Evolutionary conservation across 2,113 vertebrate genomes (phyloP), one percentile per base, ranked within the genome.

Genomic region (Ammodytes marinus): DNA sequence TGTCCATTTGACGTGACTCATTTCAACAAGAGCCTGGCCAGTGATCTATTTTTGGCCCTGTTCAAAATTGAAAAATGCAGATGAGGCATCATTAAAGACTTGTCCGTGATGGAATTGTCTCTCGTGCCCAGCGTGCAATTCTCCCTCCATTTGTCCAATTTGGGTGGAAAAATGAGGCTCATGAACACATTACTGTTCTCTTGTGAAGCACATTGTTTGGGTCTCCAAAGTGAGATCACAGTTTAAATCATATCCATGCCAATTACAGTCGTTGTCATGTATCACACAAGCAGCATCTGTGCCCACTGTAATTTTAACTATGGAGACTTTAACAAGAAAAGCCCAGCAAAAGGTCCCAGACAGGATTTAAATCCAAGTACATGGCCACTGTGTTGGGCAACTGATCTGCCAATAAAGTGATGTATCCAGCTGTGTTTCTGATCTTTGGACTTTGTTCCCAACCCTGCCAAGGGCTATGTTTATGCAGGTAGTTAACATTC

Each of bases 11-110:
- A 85, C 35, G 42, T 61, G 85, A 76, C 53, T 90, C 70, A 80
- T 81, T 85, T 76, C 47, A 42, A 58, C 68, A 74, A 79, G 27
- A 78, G 80, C 64, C 74, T 15, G 79, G 65, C 63, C 40, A 19
- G 12, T 74, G 70, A 75, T 90, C 84, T 91, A 91, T 89, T 92
- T 93, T 81, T 85, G 86, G 65, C 69, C 63, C 35, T 1, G 52
- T 65, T 86, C 63, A 90, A 92, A 27, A 92, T 90, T 91, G 86
- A 90, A 89, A 93, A 88, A 88, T 89, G 87, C 87, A 92, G 77
- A 92, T 91, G 89, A 88, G 89, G 84, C 82, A 83, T 90, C 81
- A 81, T 91, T 92, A 93, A 90, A 88, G 83, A 83, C 81, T 88
- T 81, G 83, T 66, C 76, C 45, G 43, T 69, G 74, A 89, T 88